These are phyloP conservation scores for Ichneumoninae sp. DNA, from an alignment of 2,888 invertebrate species.

Conservation along the genomic window DNA sequence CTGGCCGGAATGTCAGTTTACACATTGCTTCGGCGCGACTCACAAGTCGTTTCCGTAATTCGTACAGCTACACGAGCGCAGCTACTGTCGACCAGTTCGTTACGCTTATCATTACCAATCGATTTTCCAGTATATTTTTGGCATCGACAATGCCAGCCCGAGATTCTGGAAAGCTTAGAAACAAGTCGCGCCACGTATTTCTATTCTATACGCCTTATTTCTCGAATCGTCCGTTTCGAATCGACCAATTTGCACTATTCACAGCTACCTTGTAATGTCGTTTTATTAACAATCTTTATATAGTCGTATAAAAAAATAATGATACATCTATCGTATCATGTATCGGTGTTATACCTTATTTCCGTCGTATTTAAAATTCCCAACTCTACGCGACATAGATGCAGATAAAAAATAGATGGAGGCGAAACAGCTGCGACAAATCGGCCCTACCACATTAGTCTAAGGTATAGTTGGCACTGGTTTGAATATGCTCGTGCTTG, in stretches of 20 bases:
- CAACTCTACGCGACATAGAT: neutral
- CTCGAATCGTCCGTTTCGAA: neutral
- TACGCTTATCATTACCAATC: neutral
- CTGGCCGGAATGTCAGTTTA: slow-evolving; percentile 42
- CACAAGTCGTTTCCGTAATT: neutral
- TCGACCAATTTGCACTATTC: slow-evolving; percentile 46
- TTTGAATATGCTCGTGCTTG: neutral
- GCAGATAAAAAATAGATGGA: neutral
- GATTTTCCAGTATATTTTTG: neutral
- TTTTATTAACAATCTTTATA: slow-evolving; percentile 66
- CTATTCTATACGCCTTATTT: neutral
- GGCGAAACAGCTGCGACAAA: neutral
- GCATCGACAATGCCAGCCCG: neutral
- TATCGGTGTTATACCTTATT: slow-evolving; percentile 3
- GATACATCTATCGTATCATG: neutral
- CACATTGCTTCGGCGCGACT: slow-evolving; percentile 20
- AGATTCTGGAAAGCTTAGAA: neutral
- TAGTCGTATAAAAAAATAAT: slow-evolving; percentile 38
- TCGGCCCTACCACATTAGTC: neutral
- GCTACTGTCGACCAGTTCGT: neutral
- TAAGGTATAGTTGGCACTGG: neutral
- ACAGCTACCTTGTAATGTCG: slow-evolving; percentile 65
- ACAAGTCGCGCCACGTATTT: neutral
- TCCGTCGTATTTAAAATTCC: neutral
- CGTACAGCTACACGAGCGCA: neutral